These are phyloP conservation scores for Thymelicus acteon DNA, from an alignment of 2,888 invertebrate species.

Conservation along the genomic window DNA sequence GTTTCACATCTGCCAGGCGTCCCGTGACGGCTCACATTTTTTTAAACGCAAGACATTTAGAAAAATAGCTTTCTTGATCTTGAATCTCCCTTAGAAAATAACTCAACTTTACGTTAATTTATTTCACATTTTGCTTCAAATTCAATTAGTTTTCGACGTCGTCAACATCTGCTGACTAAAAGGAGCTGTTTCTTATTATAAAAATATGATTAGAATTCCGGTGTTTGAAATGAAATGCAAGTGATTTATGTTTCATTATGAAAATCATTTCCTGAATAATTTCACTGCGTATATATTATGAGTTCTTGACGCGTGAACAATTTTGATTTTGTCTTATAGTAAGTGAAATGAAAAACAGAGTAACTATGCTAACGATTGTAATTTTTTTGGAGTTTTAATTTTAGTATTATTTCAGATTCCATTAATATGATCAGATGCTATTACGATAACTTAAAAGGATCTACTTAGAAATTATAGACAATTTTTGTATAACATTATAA, in stretches of 20 bases:
- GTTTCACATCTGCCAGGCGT: no score
- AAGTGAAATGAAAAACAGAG: background rate
- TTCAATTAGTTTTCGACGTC: background rate
- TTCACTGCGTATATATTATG: conserved; percentile 24
- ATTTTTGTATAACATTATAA: no score
- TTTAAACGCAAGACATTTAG: no score
- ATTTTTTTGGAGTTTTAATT: no score
- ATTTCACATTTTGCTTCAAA: background rate
- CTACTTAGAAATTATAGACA: no score
- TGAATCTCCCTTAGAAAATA: background rate
- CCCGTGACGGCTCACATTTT: no score
- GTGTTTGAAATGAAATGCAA: conserved; percentile 18
- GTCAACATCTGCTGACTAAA: background rate
- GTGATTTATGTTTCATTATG: conserved; percentile 33
- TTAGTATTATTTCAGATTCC: no score
- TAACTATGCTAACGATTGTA: background rate
- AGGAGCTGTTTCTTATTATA: background rate
- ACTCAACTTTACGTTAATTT: background rate
- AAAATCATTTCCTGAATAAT: conserved; percentile 32
- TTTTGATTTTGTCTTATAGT: conserved; percentile 29
- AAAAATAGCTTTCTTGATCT: background rate
- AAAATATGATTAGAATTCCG: conserved; percentile 12
- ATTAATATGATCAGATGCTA: no score
- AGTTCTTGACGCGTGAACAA: conserved; percentile 23
- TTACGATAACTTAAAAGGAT: no score